phyloP scores from a whole-genome alignment of 2,888 invertebrate genomes.

The Pseudoips prasinana region DNA sequence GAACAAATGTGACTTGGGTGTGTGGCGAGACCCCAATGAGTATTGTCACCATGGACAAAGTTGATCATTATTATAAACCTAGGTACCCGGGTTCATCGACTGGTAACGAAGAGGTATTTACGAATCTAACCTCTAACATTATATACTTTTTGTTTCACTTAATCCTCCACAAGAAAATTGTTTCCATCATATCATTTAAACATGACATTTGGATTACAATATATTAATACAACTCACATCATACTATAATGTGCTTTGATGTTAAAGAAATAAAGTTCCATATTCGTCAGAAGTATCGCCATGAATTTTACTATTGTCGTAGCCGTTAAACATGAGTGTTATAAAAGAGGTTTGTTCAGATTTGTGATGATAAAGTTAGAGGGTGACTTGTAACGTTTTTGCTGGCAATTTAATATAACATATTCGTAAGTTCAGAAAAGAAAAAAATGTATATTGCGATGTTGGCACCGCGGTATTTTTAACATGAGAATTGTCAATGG shows the following conservation, averaged over 20 bases:
- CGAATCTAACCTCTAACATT: too few relatives aligned
- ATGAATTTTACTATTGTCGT: conserved; percentile 38
- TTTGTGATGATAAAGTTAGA: conserved; percentile 19
- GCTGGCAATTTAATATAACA: too few relatives aligned
- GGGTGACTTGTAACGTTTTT: background rate
- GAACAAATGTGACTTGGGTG: too few relatives aligned
- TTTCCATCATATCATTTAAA: background rate
- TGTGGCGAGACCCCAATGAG: too few relatives aligned
- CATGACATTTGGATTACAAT: background rate
- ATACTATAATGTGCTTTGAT: background rate
- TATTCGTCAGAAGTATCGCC: conserved; percentile 19
- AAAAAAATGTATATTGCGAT: too few relatives aligned
- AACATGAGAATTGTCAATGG: too few relatives aligned
- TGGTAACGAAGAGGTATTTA: too few relatives aligned
- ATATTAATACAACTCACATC: background rate
- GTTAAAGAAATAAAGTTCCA: background rate
- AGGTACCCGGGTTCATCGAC: background rate
- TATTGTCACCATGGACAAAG: too few relatives aligned
- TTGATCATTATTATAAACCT: too few relatives aligned
- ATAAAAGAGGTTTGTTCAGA: conserved; percentile 39
- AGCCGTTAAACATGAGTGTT: conserved; percentile 41
- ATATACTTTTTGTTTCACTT: too few relatives aligned
- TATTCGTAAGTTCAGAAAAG: too few relatives aligned
- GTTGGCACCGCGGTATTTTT: too few relatives aligned
- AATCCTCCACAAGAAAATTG: background rate